These are phyloP conservation scores for Poecilia latipinna DNA, from an alignment of 2,113 vertebrate species.

Conservation along the genomic window DNA sequence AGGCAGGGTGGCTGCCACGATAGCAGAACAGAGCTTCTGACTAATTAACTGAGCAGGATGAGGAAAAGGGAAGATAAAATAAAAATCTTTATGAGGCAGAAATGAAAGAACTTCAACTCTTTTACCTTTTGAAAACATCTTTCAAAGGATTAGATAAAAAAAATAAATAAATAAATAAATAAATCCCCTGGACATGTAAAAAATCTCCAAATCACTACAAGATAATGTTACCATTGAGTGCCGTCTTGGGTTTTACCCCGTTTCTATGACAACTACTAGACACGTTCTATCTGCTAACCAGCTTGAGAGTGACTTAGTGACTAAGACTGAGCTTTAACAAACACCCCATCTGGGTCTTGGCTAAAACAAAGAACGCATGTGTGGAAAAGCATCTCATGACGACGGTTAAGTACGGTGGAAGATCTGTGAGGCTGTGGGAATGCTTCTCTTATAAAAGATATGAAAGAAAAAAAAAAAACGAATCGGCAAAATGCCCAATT, in stretches of 20 bases:
- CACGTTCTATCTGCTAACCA: neutral
- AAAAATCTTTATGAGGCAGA: neutral
- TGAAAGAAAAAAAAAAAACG: neutral
- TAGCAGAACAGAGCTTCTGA: slow-evolving; percentile 22
- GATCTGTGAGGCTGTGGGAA: too few species aligned
- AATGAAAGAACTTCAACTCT: slow-evolving; percentile 19
- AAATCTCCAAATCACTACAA: neutral
- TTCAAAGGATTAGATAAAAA: neutral
- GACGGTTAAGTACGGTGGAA: neutral
- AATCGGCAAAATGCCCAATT: neutral
- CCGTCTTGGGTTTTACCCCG: neutral
- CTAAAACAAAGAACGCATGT: neutral
- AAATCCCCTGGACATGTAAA: neutral
- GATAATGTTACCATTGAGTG: neutral
- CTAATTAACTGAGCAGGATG: slow-evolving; percentile 29
- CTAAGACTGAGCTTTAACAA: neutral
- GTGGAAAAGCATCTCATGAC: neutral
- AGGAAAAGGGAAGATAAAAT: slow-evolving; percentile 27
- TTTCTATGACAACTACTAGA: neutral
- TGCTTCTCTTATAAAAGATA: neutral
- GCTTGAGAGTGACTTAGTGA: neutral
- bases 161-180: neutral
- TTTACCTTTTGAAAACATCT: neutral
- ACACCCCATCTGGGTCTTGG: neutral
- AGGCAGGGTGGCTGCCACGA: slow-evolving; percentile 24